Base-by-base conservation (phyloP, 2,888 invertebrate species). In the Ormia ochracea region DNA sequence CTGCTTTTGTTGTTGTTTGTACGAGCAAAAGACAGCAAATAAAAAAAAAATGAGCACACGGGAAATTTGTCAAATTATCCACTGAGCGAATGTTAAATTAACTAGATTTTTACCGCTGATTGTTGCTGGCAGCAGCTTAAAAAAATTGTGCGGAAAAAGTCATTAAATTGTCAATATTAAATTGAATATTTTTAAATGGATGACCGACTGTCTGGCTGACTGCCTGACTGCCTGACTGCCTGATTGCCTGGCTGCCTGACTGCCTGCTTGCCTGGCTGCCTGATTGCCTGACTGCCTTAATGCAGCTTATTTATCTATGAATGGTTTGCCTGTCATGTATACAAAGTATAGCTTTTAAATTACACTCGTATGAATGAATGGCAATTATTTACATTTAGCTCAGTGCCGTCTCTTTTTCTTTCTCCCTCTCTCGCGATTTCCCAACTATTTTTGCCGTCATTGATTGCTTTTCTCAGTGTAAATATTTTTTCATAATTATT, bases 31-130 rank as follows among this genome's bases (percentile, higher is more conserved):
- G n/a, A 50, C 26, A 26, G 23, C 19, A 43, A n/a, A 45, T 23
- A 31, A 9, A 52, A 45, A 21, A 21, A 36, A 65, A 80, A 80
- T 70, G 70, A 76, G 72, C 76, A 76, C 70, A 80, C 76, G 80
- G 76, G 76, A 80, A 80, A 80, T 80, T 80, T 80, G 80, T 80
- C 80, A 80, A 76, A 76, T 80, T 80, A 80, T 72, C 79, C 70
- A 76, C 33, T 58, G 74, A 74, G 74, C 74, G 41, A 74, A 72
- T 80, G 76, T 56, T 76, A 76, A 80, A 76, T 80, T 80, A 80
- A 80, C 80, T 72, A 80, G 76, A 76, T 66, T 72, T 72, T 76
- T 72, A 54, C 78, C 48, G 59, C 63, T 70, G 70, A 38, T 33
- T 23, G 43, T 19, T 58, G 38, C 10, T 68, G 56, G 31, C 38